phyloP scores from a whole-genome alignment of 2,888 invertebrate species.

The Amphipyra tragopoginis region DNA sequence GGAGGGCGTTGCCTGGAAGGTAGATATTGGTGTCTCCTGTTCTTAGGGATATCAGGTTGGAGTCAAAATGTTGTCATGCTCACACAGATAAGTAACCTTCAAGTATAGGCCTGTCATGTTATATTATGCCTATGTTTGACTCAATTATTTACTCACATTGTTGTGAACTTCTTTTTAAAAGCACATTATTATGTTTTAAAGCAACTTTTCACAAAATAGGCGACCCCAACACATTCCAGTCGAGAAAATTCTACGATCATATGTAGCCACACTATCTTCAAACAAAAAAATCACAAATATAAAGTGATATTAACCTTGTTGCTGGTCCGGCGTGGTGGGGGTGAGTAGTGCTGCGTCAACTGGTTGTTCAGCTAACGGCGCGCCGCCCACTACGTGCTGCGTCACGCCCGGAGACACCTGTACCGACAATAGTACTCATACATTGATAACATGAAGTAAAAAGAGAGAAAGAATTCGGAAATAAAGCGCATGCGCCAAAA shows the following conservation, averaged over 20 bases:
- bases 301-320: conserved; percentile 70
- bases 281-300: neutral
- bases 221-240: too few relatives aligned
- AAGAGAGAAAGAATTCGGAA: too few relatives aligned
- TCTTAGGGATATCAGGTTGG: conserved; percentile 43
- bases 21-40: conserved; percentile 55
- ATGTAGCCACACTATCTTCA: neutral
- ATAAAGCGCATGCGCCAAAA: too few relatives aligned
- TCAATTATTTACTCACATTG: neutral
- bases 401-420: conserved; percentile 74
- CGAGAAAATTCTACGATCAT: too few relatives aligned
- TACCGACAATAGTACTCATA: conserved; percentile 18
- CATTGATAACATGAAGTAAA: conserved; percentile 28
- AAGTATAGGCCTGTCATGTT: too few relatives aligned
- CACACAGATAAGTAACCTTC: conserved; percentile 28
- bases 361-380: conserved; percentile 75
- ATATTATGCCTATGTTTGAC: neutral
- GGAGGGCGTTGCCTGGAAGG: conserved; percentile 85
- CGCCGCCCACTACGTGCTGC: conserved; percentile 76
- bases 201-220: too few relatives aligned
- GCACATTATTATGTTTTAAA: too few relatives aligned
- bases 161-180: too few relatives aligned
- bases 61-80: conserved; percentile 46
- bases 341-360: conserved; percentile 78
- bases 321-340: conserved; percentile 78